Evolutionary conservation across 1,140 invertebrate species (phyloP).

Genomic region (Frieseomelitta varia): DNA sequence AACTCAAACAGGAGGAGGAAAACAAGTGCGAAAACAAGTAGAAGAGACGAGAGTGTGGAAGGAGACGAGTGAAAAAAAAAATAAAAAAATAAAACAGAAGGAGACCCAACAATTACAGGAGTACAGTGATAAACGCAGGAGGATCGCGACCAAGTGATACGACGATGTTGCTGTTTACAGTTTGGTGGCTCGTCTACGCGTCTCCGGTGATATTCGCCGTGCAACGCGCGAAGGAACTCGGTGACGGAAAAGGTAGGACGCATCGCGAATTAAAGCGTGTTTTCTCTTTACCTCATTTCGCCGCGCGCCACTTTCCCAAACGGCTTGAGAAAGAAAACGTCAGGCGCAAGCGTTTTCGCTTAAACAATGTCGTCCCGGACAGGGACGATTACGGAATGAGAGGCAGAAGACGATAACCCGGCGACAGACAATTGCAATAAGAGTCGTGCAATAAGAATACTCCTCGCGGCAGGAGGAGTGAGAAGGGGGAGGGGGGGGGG

Average conservation of each 20-base stretch:
- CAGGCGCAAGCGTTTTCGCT: not conserved
- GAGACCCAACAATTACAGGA: not conserved
- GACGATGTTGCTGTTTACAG: constrained; percentile 74
- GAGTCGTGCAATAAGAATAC: constrained; percentile 56
- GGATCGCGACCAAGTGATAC: constrained; percentile 38
- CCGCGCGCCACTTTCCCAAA: too few relatives aligned
- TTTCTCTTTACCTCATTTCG: not conserved
- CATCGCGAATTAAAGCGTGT: constrained; percentile 19
- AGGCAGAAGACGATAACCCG: constrained; percentile 41
- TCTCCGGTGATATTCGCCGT: constrained; percentile 75
- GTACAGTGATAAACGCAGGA: constrained; percentile 16
- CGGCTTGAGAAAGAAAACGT: constrained; percentile 2
- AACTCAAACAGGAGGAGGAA: not conserved
- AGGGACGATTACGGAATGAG: constrained; percentile 39
- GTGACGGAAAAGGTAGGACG: constrained; percentile 77
- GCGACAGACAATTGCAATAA: constrained; percentile 44
- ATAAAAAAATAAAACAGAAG: too few relatives aligned
- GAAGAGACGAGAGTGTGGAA: too few relatives aligned
- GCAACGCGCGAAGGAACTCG: constrained; percentile 75
- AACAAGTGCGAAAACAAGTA: not conserved
- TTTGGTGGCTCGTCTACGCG: constrained; percentile 77
- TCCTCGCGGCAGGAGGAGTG: not conserved
- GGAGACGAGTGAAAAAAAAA: not conserved
- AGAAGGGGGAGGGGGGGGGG: not conserved
- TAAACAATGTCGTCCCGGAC: constrained; percentile 27